Base-by-base conservation (phyloP, 2,113 vertebrate genomes). In the Bufo gargarizans region DNA sequence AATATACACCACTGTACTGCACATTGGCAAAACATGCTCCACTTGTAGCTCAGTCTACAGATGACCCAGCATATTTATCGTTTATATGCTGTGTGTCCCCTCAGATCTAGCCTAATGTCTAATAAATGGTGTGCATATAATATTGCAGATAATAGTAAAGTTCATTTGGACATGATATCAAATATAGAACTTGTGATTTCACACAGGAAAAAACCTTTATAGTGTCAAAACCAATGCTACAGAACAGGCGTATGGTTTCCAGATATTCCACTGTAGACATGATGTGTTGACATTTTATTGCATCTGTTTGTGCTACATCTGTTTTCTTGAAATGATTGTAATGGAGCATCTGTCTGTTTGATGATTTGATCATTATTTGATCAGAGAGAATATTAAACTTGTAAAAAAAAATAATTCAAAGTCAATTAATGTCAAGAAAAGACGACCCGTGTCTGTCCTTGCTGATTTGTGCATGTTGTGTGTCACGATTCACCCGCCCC, bases 351-450 rank as follows among this genome's bases (percentile, higher is more conserved):
- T 80, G 55, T 33, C 55, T 58, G 55, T 43, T 80, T 43, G 53
- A 80, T 80, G 53, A 80, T 80, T 80, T 58, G 77, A 80, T 80
- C 77, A 80, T 80, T 80, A 58, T 43, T 80, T 80, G 77, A 56
- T 80, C 55, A 80, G 55, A 80, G n/a, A 33, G 55, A 80, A 56
- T 80, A 80, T 58, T 80, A 80, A 80, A 80, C 53, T 58, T 58
- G 55, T 43, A 4, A 58, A 58, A 16, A 43, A 79, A 71, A n/a
- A 67, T 13, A n/a, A 78, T n/a, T 80, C 77, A 79, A 79, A 79
- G 77, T 55, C 53, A 79, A 79, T 79, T 56, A 79, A 17, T 55
- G 49, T 79, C 77, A 80, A 0, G 13, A 56, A 13, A 33, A 79
- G 12, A 16, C 12, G 1, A 14, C 13, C 43, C 11, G 0, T 16